Conservation (phyloP, 2,888 invertebrate genomes). For the Caenorhabditis panamensis region DNA sequence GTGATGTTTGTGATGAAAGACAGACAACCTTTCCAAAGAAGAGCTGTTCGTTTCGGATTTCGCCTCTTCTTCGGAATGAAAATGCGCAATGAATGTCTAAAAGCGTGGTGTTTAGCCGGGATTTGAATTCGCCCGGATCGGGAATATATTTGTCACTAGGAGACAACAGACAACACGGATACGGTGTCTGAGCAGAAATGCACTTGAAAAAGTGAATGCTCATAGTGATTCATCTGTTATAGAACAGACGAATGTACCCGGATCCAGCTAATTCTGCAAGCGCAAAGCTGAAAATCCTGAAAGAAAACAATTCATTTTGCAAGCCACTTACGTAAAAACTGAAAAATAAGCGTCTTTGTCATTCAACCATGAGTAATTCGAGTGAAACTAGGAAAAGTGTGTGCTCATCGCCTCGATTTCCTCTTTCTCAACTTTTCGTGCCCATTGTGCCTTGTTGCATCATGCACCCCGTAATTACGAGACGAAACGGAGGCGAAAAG, state of each 20-base stretch:
- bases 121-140: background rate
- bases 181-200: background rate
- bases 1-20: conserved; percentile 3
- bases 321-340: background rate
- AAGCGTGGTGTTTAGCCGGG: background rate
- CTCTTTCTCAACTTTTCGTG: background rate
- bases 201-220: no score
- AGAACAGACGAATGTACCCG: background rate
- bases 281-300: background rate
- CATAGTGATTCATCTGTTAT: no score
- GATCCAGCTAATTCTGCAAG: background rate
- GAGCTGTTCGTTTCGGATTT: background rate
- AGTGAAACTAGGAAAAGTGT: background rate
- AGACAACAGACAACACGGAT: background rate
- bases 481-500: background rate
- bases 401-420: background rate
- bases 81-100: background rate
- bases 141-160: background rate
- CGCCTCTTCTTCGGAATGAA: no score
- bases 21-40: background rate
- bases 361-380: background rate
- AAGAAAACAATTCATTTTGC: no score
- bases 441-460: background rate
- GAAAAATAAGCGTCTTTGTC: background rate
- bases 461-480: background rate